A percentile compares a stretch with the other conserved stretches of the same genome.
These are phyloP conservation scores for Xenentodon cancila DNA, from an alignment of 2,797 vertebrate species.

Conservation along the genomic window DNA sequence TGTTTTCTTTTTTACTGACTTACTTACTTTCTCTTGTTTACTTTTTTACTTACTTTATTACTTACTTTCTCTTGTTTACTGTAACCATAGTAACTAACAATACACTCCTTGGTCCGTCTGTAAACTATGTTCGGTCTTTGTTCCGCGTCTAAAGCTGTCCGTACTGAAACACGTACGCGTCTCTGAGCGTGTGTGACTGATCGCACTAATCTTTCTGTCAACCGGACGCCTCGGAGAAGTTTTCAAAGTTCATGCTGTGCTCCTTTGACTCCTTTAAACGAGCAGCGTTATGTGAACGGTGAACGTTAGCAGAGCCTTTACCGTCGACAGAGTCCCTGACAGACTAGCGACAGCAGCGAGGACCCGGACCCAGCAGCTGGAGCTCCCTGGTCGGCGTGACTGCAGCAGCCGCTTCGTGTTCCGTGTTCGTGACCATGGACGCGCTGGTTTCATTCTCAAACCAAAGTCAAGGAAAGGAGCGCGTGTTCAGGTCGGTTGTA, in stretches of 20 bases:
- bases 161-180: conserved; percentile 45
- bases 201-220: background rate
- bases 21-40: no score
- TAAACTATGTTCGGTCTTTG: conserved; percentile 10
- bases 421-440: conserved; percentile 81
- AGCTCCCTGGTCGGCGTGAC: background rate
- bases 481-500: conserved; percentile 86
- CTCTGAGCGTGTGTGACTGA: background rate
- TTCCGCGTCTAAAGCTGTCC: conserved; percentile 43
- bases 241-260: background rate
- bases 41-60: no score
- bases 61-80: no score
- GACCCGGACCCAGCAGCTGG: no score
- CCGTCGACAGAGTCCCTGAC: background rate
- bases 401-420: conserved; percentile 62
- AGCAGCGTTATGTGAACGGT: accelerated
- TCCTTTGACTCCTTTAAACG: background rate
- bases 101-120: conserved; percentile 26
- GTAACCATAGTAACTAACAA: conserved; percentile 22
- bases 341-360: no score
- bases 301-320: background rate
- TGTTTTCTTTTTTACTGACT: no score
- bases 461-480: conserved; percentile 92
- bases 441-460: conserved; percentile 81
- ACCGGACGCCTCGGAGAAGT: conserved; percentile 16